These are phyloP conservation scores for Poecilia picta DNA, from an alignment of 2,797 vertebrate species.

Conservation along the genomic window DNA sequence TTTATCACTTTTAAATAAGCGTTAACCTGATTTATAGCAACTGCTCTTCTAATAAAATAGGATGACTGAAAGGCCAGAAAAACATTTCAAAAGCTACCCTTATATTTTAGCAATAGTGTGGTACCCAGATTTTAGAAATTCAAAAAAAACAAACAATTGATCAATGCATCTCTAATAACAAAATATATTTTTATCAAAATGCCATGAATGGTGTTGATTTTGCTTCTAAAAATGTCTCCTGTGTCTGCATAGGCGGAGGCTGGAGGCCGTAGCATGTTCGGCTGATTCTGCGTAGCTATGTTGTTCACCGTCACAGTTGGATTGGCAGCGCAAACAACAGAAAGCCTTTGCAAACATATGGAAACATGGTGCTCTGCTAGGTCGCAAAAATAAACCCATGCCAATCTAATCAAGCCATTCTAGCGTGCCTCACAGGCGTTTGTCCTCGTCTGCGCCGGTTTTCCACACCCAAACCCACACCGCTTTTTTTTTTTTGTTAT, in stretches of 20 bases:
- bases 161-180: not conserved
- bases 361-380: slow-evolving; percentile 53
- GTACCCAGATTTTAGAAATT: not conserved
- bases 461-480: slow-evolving; percentile 64
- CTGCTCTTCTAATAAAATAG: not conserved
- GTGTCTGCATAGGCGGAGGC: slow-evolving; percentile 25
- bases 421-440: slow-evolving; percentile 35
- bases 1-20: not conserved
- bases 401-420: slow-evolving; percentile 65
- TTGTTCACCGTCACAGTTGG: slow-evolving; percentile 51
- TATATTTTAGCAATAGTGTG: not conserved
- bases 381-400: slow-evolving; percentile 55
- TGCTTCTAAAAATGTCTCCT: not conserved
- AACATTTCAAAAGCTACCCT: not conserved
- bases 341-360: slow-evolving; percentile 66
- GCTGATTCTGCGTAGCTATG: slow-evolving; percentile 46
- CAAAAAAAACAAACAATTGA: not conserved
- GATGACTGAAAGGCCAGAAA: not conserved
- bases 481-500: not conserved
- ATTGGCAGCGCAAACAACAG: slow-evolving; percentile 48
- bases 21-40: not conserved
- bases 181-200: not conserved
- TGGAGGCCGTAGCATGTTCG: slow-evolving; percentile 42
- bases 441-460: slow-evolving; percentile 32
- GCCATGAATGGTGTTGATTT: not conserved